A percentile compares a stretch with the other conserved stretches of the same genome.
phyloP scores from a whole-genome alignment of 2,888 invertebrate species.

The Patella pellucida region DNA sequence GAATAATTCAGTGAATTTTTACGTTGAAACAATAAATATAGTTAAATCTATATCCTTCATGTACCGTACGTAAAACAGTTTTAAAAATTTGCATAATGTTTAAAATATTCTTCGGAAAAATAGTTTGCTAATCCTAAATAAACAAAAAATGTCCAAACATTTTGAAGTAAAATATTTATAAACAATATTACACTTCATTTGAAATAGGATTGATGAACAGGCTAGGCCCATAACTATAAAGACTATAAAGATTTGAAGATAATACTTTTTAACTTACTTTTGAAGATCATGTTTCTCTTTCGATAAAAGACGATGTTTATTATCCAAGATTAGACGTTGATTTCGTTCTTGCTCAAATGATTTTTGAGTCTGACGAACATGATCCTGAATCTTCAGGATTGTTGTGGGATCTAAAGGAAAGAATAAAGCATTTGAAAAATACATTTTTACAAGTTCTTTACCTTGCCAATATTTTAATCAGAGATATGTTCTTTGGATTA shows the following conservation, averaged over 20 bases:
- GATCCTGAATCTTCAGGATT: constrained; percentile 58
- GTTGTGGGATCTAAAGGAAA: constrained; percentile 49
- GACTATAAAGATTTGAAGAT: not conserved
- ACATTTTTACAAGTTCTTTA: not conserved
- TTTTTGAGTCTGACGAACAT: constrained; percentile 53
- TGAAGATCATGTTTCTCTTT: constrained; percentile 60
- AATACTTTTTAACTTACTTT: constrained; percentile 46
- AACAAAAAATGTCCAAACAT: not conserved
- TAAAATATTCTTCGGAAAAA: too few relatives aligned
- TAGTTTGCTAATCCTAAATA: not conserved
- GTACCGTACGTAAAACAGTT: too few relatives aligned
- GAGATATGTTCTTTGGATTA: too few relatives aligned
- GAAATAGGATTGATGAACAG: too few relatives aligned
- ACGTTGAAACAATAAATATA: too few relatives aligned
- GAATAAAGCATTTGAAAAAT: not conserved
- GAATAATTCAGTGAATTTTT: too few relatives aligned
- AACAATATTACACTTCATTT: not conserved
- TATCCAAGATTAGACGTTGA: constrained; percentile 58
- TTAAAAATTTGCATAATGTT: too few relatives aligned
- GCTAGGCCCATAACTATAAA: not conserved
- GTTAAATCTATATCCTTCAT: too few relatives aligned
- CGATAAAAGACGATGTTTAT: constrained; percentile 53
- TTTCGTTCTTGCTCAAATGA: constrained; percentile 58
- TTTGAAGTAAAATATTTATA: too few relatives aligned
- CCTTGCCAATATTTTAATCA: too few relatives aligned